Conservation (phyloP, 2,797 vertebrate genomes). For the Falco concolor region DNA sequence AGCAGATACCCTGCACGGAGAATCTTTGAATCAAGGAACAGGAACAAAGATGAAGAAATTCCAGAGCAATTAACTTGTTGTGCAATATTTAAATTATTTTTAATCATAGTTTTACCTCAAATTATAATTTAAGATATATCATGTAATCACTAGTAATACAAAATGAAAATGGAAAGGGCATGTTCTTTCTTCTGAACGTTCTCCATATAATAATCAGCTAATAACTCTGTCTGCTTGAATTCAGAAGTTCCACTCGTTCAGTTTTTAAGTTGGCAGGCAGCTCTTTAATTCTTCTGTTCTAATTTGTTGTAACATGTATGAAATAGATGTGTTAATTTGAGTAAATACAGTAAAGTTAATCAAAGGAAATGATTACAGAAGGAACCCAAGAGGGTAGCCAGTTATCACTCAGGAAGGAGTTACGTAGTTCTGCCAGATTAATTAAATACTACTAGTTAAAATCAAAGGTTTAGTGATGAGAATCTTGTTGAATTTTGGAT, state of each 20-base stretch:
- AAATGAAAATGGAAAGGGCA: constrained; percentile 62
- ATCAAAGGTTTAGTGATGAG: background rate
- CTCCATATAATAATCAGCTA: constrained; percentile 58
- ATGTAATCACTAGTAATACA: constrained; percentile 54
- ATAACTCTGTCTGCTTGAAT: constrained; percentile 62
- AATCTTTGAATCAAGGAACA: constrained; percentile 32
- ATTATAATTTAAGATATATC: constrained; percentile 64
- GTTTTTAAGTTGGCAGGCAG: constrained; percentile 52
- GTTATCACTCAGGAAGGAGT: background rate
- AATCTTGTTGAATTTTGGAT: constrained; percentile 5
- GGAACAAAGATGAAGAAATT: constrained; percentile 59
- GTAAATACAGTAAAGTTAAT: constrained; percentile 59
- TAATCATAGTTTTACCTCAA: constrained; percentile 63
- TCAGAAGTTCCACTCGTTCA: constrained; percentile 44
- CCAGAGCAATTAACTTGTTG: constrained; percentile 61
- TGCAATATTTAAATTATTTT: constrained; percentile 69
- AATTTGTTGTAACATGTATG: constrained; percentile 67
- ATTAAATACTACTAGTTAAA: constrained; percentile 45
- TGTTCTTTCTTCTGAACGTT: constrained; percentile 59
- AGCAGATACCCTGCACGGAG: background rate
- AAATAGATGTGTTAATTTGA: constrained; percentile 51
- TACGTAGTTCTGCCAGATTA: constrained; percentile 43
- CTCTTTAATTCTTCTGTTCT: constrained; percentile 54
- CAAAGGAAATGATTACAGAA: constrained; percentile 62
- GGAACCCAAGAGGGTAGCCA: constrained; percentile 24